phyloP scores from a whole-genome alignment of 1,140 invertebrate genomes.

The Bicyclus anynana region DNA sequence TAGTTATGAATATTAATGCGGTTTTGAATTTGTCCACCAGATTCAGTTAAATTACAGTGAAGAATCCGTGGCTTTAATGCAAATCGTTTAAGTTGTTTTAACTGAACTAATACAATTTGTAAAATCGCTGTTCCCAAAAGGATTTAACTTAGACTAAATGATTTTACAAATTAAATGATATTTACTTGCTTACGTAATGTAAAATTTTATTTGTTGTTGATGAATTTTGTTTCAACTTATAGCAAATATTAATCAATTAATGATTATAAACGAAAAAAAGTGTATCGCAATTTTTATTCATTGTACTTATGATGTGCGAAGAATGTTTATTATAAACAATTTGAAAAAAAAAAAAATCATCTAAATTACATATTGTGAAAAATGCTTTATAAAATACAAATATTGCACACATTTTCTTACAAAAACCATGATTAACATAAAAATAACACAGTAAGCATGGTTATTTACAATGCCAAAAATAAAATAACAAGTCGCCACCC shows the following conservation, averaged over 20 bases:
- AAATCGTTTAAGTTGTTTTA: not conserved
- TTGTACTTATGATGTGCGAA: too few species aligned
- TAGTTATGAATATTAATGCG: conserved; percentile 49
- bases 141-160: not conserved
- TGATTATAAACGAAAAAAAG: too few species aligned
- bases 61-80: not conserved
- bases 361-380: too few species aligned
- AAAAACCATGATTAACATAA: not conserved
- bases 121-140: not conserved
- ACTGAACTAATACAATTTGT: not conserved
- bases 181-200: too few species aligned
- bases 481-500: conserved; percentile 13
- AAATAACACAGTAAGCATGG: not conserved
- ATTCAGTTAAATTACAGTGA: conserved; percentile 7
- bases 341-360: too few species aligned
- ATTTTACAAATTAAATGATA: not conserved
- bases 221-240: too few species aligned
- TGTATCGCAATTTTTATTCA: too few species aligned
- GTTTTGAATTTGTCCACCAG: conserved; percentile 10
- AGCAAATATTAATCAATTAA: too few species aligned
- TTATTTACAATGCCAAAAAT: conserved; percentile 17
- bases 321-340: too few species aligned
- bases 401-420: not conserved
- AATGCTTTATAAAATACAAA: not conserved
- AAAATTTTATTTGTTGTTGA: too few species aligned